A percentile compares a stretch with the other conserved stretches of the same genome.
These are phyloP conservation scores for Dromococcyx pavoninus DNA, from an alignment of 2,797 vertebrate genomes.

Conservation along the genomic window DNA sequence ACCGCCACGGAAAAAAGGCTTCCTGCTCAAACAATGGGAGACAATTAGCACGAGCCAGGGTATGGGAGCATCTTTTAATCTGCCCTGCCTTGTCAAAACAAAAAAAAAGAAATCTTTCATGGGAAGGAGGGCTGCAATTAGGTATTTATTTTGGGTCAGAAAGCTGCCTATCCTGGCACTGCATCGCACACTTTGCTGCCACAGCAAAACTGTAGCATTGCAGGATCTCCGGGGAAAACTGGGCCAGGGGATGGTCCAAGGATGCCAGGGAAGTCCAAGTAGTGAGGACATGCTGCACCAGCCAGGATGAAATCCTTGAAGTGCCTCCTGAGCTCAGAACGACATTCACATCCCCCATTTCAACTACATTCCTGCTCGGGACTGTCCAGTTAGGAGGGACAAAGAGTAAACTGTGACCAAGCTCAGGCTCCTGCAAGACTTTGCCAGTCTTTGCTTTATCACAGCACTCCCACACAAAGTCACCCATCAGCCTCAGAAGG, in stretches of 20 bases:
- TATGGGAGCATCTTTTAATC: background rate
- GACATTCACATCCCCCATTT: background rate
- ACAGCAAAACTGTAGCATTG: rapidly evolving
- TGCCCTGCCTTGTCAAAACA: background rate
- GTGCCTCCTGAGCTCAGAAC: background rate
- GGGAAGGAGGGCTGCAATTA: background rate
- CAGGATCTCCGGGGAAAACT: rapidly evolving
- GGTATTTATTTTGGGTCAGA: background rate
- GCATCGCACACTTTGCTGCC: rapidly evolving
- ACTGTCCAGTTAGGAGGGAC: too few species aligned
- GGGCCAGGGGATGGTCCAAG: background rate
- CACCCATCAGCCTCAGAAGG: background rate
- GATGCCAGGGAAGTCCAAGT: rapidly evolving
- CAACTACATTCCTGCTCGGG: background rate
- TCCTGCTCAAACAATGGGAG: constrained; percentile 18
- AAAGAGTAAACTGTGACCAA: background rate
- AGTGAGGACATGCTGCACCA: rapidly evolving
- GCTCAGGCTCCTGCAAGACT: background rate
- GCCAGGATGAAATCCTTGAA: background rate
- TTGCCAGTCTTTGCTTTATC: rapidly evolving
- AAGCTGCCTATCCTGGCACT: rapidly evolving
- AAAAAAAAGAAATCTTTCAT: rapidly evolving
- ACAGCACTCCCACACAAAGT: rapidly evolving
- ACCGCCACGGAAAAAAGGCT: background rate
- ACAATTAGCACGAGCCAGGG: background rate